A percentile compares a stretch with the other conserved stretches of the same genome.
Conservation (phyloP, 2,888 invertebrate species). For the Ichneumon xanthorius region DNA sequence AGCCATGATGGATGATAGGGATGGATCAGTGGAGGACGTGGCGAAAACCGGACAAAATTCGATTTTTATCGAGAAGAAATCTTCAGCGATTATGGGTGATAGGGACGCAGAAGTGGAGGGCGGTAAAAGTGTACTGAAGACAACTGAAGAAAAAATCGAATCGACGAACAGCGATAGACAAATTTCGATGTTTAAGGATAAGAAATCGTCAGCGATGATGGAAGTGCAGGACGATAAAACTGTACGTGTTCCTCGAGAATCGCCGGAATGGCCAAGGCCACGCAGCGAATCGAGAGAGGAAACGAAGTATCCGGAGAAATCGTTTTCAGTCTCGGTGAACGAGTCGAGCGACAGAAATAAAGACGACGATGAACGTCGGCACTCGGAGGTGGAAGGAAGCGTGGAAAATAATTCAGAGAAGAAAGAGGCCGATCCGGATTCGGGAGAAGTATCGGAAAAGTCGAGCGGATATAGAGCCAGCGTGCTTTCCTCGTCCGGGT, state of each 20-base stretch:
- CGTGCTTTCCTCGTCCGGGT: conserved; percentile 7
- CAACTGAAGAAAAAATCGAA: background rate
- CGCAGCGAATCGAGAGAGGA: conserved; percentile 2
- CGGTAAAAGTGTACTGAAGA: background rate
- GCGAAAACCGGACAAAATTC: background rate
- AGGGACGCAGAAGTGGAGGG: background rate
- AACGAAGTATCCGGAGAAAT: conserved; percentile 41
- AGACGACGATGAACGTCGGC: background rate
- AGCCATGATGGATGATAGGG: background rate
- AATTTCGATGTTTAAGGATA: background rate
- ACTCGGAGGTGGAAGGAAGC: background rate
- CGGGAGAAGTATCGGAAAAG: conserved; percentile 9
- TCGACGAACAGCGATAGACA: background rate
- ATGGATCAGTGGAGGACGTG: background rate
- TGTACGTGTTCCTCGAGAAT: background rate
- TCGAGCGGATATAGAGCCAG: background rate
- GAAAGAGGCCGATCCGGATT: background rate
- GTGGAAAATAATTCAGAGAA: conserved; percentile 16
- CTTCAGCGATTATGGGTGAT: background rate
- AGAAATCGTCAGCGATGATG: background rate
- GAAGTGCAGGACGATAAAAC: background rate
- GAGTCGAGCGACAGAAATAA: conserved; percentile 24
- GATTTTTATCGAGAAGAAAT: background rate
- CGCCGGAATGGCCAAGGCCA: background rate
- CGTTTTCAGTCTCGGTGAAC: conserved; percentile 31